phyloP scores from a whole-genome alignment of 2,888 invertebrate species.

The Bedellia somnulentella region DNA sequence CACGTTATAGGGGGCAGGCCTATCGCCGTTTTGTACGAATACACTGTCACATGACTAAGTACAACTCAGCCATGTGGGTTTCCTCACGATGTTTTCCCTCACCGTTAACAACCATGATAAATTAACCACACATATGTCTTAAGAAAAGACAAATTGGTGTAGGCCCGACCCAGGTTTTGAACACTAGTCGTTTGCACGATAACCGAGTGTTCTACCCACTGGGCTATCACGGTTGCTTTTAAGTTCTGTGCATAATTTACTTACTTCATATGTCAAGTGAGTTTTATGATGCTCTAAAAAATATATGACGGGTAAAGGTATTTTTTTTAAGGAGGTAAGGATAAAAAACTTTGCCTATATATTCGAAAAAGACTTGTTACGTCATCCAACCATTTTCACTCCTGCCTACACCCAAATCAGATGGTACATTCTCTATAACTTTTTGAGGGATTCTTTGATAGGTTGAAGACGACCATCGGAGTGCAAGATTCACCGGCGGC shows the following conservation, averaged over 20 bases:
- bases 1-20: too few species aligned
- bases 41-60: too few species aligned
- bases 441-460: conserved; percentile 15
- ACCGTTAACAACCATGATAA: conserved; percentile 8
- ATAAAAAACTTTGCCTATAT: conserved; percentile 15
- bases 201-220: too few species aligned
- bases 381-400: conserved; percentile 21
- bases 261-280: conserved; percentile 14
- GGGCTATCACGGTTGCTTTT: too few species aligned
- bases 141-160: too few species aligned
- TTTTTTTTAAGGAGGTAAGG: conserved; percentile 11
- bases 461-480: conserved; percentile 15
- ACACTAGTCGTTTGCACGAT: too few species aligned
- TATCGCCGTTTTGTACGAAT: too few species aligned
- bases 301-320: conserved; percentile 15
- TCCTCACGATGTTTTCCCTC: too few species aligned
- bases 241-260: too few species aligned
- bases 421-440: conserved; percentile 11
- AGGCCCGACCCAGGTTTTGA: too few species aligned
- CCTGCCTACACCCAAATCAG: conserved; percentile 16
- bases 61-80: too few species aligned
- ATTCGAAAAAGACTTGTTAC: conserved; percentile 16
- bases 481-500: conserved; percentile 12
- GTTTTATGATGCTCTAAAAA: conserved; percentile 17
- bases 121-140: too few species aligned